Base-by-base conservation (phyloP, 2,113 vertebrate genomes). In the Myotis lucifugus region DNA sequence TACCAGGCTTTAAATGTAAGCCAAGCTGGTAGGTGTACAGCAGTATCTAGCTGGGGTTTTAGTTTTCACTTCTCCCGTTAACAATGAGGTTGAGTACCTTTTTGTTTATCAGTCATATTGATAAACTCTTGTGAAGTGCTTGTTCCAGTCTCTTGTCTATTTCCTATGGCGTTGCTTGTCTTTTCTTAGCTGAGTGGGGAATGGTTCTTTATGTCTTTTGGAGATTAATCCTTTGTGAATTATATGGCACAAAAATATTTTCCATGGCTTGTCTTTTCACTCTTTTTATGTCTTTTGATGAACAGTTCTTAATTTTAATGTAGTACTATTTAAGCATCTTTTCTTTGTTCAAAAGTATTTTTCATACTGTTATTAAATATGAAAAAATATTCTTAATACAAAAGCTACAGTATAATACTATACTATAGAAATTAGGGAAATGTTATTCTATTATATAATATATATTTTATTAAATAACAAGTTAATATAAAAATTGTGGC, bases 321-420 rank as follows among this genome's bases (percentile, higher is more conserved):
- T 46, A 37, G 29, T 12, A n/a, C 23, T 48, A 81, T 6, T 93
- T 85, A 89, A 77, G 46, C 34, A 66, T 48, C 54, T 90, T 87
- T 90, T 96, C 42, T 83, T 94, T 84, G 67, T 78, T 95, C n/a
- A 59, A 90, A 90, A 85, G 46, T 84, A 88, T 91, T 93, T 88
- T 88, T 66, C 52, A 91, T 56, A 64, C 25, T 84, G 13, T 84
- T 74, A 73, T 25, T 12, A 90, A 69, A 50, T 50, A 69, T 18
- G 3, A 59, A 81, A 91, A 88, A 91, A 42, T 15, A 59, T 48
- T 81, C 3, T 79, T 88, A 40, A 64, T 87, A 67, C n/a, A 73
- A 42, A 8, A 93, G 46, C 46, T 74, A 46, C 46, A 46, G 46
- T 46, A 93, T 81, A 46, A 69, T 54, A n/a, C 2, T 78, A 2